These are phyloP conservation scores for Hycleus phaleratus DNA, from an alignment of 1,140 invertebrate species.

Conservation along the genomic window DNA sequence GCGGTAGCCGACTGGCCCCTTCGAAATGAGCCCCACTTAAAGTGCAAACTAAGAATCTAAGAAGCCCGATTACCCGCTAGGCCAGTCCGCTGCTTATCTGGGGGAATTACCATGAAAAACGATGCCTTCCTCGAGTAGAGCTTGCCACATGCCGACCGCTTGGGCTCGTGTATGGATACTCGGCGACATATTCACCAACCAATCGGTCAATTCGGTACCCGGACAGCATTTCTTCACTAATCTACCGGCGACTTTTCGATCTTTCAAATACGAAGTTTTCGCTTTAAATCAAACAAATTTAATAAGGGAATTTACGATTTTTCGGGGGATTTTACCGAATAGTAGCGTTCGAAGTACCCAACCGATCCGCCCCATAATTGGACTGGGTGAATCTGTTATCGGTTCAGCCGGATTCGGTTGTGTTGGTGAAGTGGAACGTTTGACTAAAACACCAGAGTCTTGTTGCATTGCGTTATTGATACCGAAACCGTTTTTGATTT, in stretches of 20 bases:
- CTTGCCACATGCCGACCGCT: conserved; percentile 77
- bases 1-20: no score
- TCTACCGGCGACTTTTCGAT: conserved; percentile 50
- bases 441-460: conserved; percentile 33
- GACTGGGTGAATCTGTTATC: conserved; percentile 56
- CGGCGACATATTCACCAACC: conserved; percentile 54
- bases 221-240: conserved; percentile 52
- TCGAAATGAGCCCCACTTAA: no score
- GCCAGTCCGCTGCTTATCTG: neutral
- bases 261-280: conserved; percentile 49
- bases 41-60: neutral
- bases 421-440: conserved; percentile 49
- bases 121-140: conserved; percentile 73
- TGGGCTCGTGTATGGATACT: conserved; percentile 58
- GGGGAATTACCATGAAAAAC: conserved; percentile 64
- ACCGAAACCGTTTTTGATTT: no score
- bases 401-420: conserved; percentile 52
- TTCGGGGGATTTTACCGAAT: conserved; percentile 44
- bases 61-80: neutral
- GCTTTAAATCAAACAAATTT: conserved; percentile 38
- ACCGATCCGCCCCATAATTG: conserved; percentile 57
- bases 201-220: conserved; percentile 69
- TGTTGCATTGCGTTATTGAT: conserved; percentile 32
- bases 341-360: conserved; percentile 63
- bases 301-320: neutral